These are phyloP conservation scores for Nomada ruficornis DNA, from an alignment of 2,888 invertebrate species.

Conservation along the genomic window DNA sequence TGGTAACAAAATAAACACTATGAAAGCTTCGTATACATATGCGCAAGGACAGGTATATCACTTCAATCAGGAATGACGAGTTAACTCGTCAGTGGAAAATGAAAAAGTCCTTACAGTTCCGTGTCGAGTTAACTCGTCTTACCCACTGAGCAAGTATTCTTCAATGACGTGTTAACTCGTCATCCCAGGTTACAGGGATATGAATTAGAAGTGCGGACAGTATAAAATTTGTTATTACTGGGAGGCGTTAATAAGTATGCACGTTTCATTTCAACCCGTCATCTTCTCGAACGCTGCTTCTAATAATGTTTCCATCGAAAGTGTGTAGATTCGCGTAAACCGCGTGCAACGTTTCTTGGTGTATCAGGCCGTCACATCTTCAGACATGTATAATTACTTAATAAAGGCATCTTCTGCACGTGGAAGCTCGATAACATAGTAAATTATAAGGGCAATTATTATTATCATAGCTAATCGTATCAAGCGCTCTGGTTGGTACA, in stretches of 20 bases:
- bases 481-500: conserved; percentile 70
- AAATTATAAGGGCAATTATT: conserved; percentile 79
- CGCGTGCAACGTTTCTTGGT: conserved; percentile 73
- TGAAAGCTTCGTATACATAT: neutral
- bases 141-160: too few species aligned
- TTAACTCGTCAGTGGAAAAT: too few species aligned
- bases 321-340: conserved; percentile 46
- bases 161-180: too few species aligned
- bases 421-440: conserved; percentile 78
- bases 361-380: conserved; percentile 77
- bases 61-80: too few species aligned
- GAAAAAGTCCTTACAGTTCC: too few species aligned
- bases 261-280: conserved; percentile 4
- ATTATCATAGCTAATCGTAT: conserved; percentile 79
- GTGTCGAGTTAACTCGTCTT: too few species aligned
- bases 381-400: conserved; percentile 80
- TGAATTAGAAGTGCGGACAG: conserved; percentile 9
- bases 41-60: too few species aligned
- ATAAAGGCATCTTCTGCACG: conserved; percentile 74
- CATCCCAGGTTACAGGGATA: neutral
- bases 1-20: neutral
- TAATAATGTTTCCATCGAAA: conserved; percentile 59
- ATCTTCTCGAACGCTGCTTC: conserved; percentile 29
- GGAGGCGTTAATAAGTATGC: conserved; percentile 17
- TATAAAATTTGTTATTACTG: conserved; percentile 18